Evolutionary conservation across 2,888 invertebrate species (phyloP), one percentile per base, ranked within the genome.

Genomic region (Lepidonotus clava): DNA sequence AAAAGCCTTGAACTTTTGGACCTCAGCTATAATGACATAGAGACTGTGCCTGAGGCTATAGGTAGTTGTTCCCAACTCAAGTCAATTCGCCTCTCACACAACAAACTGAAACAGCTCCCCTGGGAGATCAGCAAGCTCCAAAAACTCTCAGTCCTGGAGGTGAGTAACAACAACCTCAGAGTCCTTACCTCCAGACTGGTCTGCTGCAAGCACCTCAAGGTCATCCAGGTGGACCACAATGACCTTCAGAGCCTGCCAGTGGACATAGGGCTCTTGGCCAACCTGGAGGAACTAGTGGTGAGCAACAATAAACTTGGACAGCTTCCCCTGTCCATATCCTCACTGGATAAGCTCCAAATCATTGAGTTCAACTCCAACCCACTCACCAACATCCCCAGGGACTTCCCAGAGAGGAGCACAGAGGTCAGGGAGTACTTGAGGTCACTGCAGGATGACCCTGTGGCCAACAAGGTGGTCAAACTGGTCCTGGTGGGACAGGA

Each of bases 401-500:
- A 90, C 84, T 89, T 90, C 51, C 88, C 89, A 40, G 88, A 89
- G 61, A 66, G 87, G n/a, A 56, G 86, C 24, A 46, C 51, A 1
- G 89, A 89, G n/a, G 88, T 89, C 14, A 66, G 53, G 21, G 86
- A 88, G 36, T 90, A 90, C 84, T 87, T 90, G 8, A 76, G 86
- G n/a, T 84, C 88, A 5, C 77, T 90, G 24, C 87, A 88, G 80
- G 86, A 88, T 36, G 88, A 90, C 76, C 90, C 89, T 11, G 87
- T 90, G 1, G 83, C 87, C 4, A 89, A 89, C 86, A 89, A 86
- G 0, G 85, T 87, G 8, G 87, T 89, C 34, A 89, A 89, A 66
- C 76, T 90, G 56, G 89, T 90, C 40, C 61, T 90, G 8, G 90
- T 90, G 0, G 90, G 90, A 14, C 90, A 90, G 76, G 90, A 90